Base-by-base conservation (phyloP, 2,888 invertebrate species). In the Chalcis sispes region DNA sequence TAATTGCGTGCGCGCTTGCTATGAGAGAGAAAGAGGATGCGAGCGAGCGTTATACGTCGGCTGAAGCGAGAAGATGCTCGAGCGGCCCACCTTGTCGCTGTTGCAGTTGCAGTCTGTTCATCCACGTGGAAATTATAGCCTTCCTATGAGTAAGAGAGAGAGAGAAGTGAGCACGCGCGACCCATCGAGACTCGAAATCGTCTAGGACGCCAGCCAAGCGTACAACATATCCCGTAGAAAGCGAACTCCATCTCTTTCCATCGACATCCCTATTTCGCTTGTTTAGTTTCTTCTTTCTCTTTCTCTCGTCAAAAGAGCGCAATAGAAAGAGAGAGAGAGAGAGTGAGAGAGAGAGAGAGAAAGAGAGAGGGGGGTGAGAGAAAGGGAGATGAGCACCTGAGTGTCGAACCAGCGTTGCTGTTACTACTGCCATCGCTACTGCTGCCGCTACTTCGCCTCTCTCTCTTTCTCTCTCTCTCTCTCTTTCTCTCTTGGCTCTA, bases 111-210 rank as follows among this genome's bases (percentile, higher is more conserved):
- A 83, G 80, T 29, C 74, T 83, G 84, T 81, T 80, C 83, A 85
- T 83, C 84, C 86, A 83, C 83, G 86, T 84, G 86, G 85, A 87
- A 86, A 87, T 86, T 83, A 86, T 85, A 85, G 84, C 83, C 82
- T 81, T 83, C 81, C 80, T 20, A 23, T 23, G n/a, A n/a, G n/a
- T n/a, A n/a, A n/a, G n/a, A n/a, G n/a, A n/a, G n/a, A n/a, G n/a
- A n/a, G n/a, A n/a, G n/a, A n/a, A n/a, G n/a, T n/a, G n/a, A n/a
- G 13, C 23, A 7, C 79, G 82, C 81, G 79, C 80, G 81, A 83
- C 80, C 83, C 83, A 85, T 85, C 83, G 82, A 82, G 82, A 84
- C 82, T 85, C 82, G 83, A 85, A 85, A 85, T 85, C 85, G 84
- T 84, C 83, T 81, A 84, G 83, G 84, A 83, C 81, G 81, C 79